Evolutionary conservation across 2,113 vertebrate species (phyloP).

Genomic region (Silurus glanis): DNA sequence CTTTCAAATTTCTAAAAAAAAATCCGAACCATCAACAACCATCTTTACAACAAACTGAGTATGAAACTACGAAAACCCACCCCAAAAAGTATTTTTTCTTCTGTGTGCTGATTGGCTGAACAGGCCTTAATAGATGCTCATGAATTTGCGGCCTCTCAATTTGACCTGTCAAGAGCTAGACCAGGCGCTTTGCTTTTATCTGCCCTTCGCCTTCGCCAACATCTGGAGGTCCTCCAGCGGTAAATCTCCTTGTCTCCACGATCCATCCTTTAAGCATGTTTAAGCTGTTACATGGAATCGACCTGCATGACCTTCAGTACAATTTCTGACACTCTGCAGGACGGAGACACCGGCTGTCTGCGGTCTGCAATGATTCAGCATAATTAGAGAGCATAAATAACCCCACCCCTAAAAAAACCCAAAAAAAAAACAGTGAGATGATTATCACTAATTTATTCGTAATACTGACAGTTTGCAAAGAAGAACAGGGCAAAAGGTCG

Average conservation of each 20-base stretch:
- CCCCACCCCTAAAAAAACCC: constrained; percentile 47
- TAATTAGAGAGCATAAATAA: constrained; percentile 72
- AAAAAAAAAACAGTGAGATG: constrained; percentile 54
- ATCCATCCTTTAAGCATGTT: constrained; percentile 63
- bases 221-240: constrained; percentile 75
- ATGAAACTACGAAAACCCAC: neutral
- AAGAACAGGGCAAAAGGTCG: constrained; percentile 64
- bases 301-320: constrained; percentile 69
- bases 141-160: constrained; percentile 72
- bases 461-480: constrained; percentile 70
- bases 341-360: constrained; percentile 56
- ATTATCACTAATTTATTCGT: constrained; percentile 75
- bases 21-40: neutral
- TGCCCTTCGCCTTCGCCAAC: constrained; percentile 63
- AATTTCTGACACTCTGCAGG: constrained; percentile 61
- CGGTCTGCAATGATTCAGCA: constrained; percentile 57
- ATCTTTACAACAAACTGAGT: neutral
- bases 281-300: constrained; percentile 75
- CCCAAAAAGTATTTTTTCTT: neutral
- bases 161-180: constrained; percentile 67
- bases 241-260: constrained; percentile 70
- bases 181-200: constrained; percentile 69
- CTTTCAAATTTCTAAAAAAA: neutral
- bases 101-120: neutral
- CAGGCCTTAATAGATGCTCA: constrained; percentile 60